Percentiles rank a stretch among this genome's conserved stretches.
Conservation (phyloP, 2,797 vertebrate genomes). For the Gambelia wislizenii region DNA sequence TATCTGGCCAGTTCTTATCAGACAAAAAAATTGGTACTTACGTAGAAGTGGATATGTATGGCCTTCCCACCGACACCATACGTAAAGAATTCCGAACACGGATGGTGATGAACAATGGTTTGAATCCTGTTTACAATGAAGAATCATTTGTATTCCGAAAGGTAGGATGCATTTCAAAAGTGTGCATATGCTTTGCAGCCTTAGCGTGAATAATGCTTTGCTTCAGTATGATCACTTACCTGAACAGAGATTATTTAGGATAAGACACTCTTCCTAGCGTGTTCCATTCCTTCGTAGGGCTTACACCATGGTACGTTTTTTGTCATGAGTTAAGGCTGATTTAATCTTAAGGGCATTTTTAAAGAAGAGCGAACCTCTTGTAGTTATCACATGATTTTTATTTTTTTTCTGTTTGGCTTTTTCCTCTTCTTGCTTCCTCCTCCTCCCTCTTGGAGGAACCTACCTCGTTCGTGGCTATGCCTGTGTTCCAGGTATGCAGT, state of each 20-base stretch:
- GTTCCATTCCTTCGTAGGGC: neutral
- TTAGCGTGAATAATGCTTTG: slow-evolving; percentile 31
- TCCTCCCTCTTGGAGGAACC: slow-evolving; percentile 59
- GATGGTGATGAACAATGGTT: slow-evolving; percentile 99
- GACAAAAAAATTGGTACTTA: slow-evolving; percentile 99
- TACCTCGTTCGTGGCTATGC: slow-evolving; percentile 59
- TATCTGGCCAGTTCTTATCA: slow-evolving; percentile 97
- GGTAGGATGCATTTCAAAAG: slow-evolving; percentile 78
- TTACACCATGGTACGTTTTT: slow-evolving; percentile 26
- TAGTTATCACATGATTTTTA: slow-evolving; percentile 61
- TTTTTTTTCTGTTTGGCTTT: slow-evolving; percentile 69
- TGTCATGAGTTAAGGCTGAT: slow-evolving; percentile 39
- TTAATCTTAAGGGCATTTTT: slow-evolving; percentile 29
- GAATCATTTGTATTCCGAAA: slow-evolving; percentile 98
- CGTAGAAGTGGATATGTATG: slow-evolving; percentile 99
- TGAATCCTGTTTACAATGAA: slow-evolving; percentile 98
- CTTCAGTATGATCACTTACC: slow-evolving; percentile 43
- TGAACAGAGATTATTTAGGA: slow-evolving; percentile 37
- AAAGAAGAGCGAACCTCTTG: slow-evolving; percentile 44
- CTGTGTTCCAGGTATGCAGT: slow-evolving; percentile 64
- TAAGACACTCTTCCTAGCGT: slow-evolving; percentile 45
- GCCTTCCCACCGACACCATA: slow-evolving; percentile 96
- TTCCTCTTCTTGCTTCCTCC: slow-evolving; percentile 55
- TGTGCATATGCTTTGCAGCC: neutral
- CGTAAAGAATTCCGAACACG: slow-evolving; percentile 97